These are phyloP conservation scores for Odontamblyopus lacepedii DNA, from an alignment of 2,797 vertebrate genomes.

Conservation along the genomic window DNA sequence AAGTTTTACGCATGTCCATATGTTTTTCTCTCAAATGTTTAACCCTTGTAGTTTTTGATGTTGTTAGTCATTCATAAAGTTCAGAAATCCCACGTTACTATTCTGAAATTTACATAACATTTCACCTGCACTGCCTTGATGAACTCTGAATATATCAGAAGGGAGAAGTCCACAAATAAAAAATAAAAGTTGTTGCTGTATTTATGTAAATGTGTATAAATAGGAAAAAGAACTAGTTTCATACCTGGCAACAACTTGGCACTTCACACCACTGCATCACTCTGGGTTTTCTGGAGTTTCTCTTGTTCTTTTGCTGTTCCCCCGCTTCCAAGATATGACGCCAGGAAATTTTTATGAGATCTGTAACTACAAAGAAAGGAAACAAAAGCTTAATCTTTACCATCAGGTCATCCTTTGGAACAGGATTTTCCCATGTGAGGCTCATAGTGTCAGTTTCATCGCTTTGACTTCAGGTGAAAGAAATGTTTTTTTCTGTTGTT, in stretches of 20 bases:
- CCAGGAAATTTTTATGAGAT: slow-evolving; percentile 76
- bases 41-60: too few species aligned
- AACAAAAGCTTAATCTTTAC: slow-evolving; percentile 5
- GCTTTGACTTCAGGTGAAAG: slow-evolving; percentile 10
- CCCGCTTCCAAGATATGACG: slow-evolving; percentile 72
- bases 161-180: not conserved
- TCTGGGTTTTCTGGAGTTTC: slow-evolving; percentile 69
- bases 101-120: not conserved
- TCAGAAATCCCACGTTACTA: too few species aligned
- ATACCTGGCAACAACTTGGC: slow-evolving; percentile 36
- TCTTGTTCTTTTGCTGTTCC: slow-evolving; percentile 69
- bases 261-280: slow-evolving; percentile 65
- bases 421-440: not conserved
- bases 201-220: slow-evolving; percentile 8
- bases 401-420: slow-evolving; percentile 17
- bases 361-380: slow-evolving; percentile 70
- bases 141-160: not conserved
- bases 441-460: not conserved
- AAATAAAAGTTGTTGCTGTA: not conserved
- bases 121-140: not conserved
- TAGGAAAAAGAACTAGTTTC: slow-evolving; percentile 8
- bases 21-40: too few species aligned
- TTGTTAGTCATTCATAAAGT: too few species aligned
- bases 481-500: slow-evolving; percentile 12
- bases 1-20: too few species aligned